These are phyloP conservation scores for Eumerus sabulonum DNA, from an alignment of 2,888 invertebrate genomes.

Conservation along the genomic window DNA sequence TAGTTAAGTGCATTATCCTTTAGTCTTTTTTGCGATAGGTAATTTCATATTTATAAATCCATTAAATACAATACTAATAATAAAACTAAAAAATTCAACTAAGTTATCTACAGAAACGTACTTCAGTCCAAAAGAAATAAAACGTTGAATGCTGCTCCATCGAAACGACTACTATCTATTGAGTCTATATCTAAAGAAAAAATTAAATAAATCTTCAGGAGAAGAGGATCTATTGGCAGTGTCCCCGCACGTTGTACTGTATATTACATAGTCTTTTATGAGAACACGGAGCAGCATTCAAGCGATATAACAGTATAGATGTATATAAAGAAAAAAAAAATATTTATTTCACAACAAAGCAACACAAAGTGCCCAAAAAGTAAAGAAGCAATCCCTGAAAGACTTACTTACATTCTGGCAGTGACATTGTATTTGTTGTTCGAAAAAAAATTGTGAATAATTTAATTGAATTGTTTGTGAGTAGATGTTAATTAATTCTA, in stretches of 20 bases:
- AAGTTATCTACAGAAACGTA: slow-evolving; percentile 28
- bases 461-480: slow-evolving; percentile 45
- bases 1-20: slow-evolving; percentile 6
- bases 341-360: not conserved
- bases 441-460: slow-evolving; percentile 46
- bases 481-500: slow-evolving; percentile 39
- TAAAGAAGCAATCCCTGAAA: slow-evolving; percentile 8
- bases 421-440: slow-evolving; percentile 45
- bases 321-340: too few relatives aligned
- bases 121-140: slow-evolving; percentile 46
- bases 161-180: too few relatives aligned
- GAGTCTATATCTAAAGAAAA: not conserved
- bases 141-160: slow-evolving; percentile 6
- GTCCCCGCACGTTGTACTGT: not conserved
- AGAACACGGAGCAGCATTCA: too few relatives aligned
- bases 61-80: too few relatives aligned
- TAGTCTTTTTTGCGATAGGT: slow-evolving; percentile 26
- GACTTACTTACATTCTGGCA: slow-evolving; percentile 44
- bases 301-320: too few relatives aligned
- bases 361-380: not conserved
- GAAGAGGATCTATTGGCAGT: slow-evolving; percentile 1
- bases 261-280: too few relatives aligned
- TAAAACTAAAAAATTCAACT: too few relatives aligned
- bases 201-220: not conserved
- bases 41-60: slow-evolving; percentile 5